Conservation (phyloP, 2,113 vertebrate genomes). For the Ceratotherium simum region DNA sequence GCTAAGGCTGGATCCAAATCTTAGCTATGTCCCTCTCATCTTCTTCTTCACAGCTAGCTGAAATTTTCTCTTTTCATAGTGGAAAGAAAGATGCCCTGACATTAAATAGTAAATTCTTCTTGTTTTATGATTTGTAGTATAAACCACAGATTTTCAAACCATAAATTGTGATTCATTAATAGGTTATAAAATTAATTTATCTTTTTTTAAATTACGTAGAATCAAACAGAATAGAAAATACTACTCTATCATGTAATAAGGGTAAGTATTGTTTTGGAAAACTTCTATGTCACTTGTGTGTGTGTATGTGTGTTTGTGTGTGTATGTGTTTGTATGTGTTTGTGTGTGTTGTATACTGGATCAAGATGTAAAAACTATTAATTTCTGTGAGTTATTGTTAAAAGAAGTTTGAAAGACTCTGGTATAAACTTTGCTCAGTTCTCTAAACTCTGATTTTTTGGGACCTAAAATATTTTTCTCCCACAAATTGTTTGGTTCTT, state of each 20-base stretch:
- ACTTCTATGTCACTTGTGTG: not conserved
- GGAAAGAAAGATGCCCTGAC: not conserved
- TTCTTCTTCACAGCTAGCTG: not conserved
- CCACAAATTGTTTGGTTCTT: not conserved
- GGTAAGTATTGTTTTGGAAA: not conserved
- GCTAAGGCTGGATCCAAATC: not conserved
- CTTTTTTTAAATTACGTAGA: slow-evolving; percentile 37
- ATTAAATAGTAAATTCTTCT: slow-evolving; percentile 27
- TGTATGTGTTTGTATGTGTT: not conserved
- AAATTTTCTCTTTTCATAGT: slow-evolving; percentile 19
- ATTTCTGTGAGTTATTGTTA: not conserved
- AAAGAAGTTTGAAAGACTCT: not conserved
- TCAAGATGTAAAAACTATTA: not conserved
- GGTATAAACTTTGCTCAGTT: not conserved
- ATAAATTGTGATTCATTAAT: not conserved
- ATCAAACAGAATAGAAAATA: slow-evolving; percentile 34
- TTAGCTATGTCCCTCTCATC: not conserved
- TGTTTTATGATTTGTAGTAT: not conserved
- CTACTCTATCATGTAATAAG: not conserved
- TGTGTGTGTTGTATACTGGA: not conserved
- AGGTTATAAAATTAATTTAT: not conserved
- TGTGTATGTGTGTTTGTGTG: not conserved
- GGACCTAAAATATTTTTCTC: not conserved
- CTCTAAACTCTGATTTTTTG: not conserved
- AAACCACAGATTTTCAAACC: slow-evolving; percentile 1